Evolutionary conservation across 2,797 vertebrate genomes (phyloP), one percentile per base, ranked within the genome.

Genomic region (Paguma larvata): DNA sequence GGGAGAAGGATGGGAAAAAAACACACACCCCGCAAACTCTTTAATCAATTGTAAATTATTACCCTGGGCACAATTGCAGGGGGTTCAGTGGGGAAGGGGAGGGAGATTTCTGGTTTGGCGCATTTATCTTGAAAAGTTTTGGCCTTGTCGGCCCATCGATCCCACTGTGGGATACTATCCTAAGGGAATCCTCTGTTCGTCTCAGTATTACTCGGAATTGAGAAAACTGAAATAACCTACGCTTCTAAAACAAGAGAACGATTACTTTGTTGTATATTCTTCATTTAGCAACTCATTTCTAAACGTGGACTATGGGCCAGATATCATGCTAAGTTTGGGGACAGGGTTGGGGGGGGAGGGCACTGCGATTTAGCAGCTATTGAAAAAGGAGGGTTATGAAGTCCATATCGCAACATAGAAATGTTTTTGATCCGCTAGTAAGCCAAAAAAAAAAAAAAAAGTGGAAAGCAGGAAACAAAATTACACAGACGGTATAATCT

Each of bases 1-100:
- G 32, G 3, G 96, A 92, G 96, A 98, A 98, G 97, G 98, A 99
- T 98, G 96, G 98, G 98, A 51, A 95, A 79, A 95, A 16, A 72
- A 98, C 51, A 98, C 98, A 98, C 98, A 96, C 63, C 92, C 95
- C 97, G 96, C 98, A 98, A 98, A 99, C 99, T 98, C 99, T 99
- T 99, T 99, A 99, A 99, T 99, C 98, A 98, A 94, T 97, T 98
- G 97, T 98, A 98, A 99, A 99, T 99, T 99, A 99, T 98, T 98
- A 98, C 95, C 97, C 97, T 98, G 91, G 32, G 97, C 96, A 98
- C 98, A 98, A 98, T 97, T 97, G 98, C 97, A 53, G 73, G 46
- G 94, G 97, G 65, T 59, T 87, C 92, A 51, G 59, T 93, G 82
- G 63, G 68, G 75, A 94, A 77, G 41, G 67, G 72, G 96, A 91